Conservation (phyloP, 2,113 vertebrate species). For the Damaliscus lunatus region DNA sequence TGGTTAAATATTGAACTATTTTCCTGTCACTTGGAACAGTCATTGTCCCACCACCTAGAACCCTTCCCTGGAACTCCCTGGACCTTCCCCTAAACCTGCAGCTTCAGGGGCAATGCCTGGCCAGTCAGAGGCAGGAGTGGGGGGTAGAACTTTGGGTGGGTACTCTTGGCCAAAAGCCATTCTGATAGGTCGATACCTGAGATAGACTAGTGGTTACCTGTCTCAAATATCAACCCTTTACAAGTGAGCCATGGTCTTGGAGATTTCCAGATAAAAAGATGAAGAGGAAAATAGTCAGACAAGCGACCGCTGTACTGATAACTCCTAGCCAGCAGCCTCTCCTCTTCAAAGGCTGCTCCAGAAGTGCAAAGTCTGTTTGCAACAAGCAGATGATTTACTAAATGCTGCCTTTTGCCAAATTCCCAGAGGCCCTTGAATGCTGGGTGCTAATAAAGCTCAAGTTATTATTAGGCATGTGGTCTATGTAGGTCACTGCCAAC, state of each 20-base stretch:
- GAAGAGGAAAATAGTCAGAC: not conserved
- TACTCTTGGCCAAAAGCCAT: too few relatives aligned
- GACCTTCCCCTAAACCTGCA: not conserved
- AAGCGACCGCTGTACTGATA: too few relatives aligned
- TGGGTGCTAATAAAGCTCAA: constrained; percentile 32
- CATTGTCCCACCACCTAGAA: not conserved
- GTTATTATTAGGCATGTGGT: constrained; percentile 18
- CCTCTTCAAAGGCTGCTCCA: not conserved
- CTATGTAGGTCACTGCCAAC: constrained; percentile 22
- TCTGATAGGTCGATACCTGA: not conserved
- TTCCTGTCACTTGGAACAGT: not conserved
- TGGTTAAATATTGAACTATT: not conserved
- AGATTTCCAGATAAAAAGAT: not conserved
- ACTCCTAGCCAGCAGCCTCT: not conserved
- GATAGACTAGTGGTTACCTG: not conserved
- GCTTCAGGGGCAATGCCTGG: not conserved
- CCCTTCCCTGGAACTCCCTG: not conserved
- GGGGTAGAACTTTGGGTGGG: rapidly evolving
- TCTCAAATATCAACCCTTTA: not conserved
- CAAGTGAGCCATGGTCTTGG: not conserved
- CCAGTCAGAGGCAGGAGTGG: rapidly evolving
- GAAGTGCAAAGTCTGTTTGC: not conserved
- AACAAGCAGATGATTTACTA: not conserved
- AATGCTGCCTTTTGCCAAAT: constrained; percentile 8
- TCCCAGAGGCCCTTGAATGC: not conserved